Evolutionary conservation across 2,888 invertebrate species (phyloP), one percentile per base, ranked within the genome.

Genomic region (Troides helena): DNA sequence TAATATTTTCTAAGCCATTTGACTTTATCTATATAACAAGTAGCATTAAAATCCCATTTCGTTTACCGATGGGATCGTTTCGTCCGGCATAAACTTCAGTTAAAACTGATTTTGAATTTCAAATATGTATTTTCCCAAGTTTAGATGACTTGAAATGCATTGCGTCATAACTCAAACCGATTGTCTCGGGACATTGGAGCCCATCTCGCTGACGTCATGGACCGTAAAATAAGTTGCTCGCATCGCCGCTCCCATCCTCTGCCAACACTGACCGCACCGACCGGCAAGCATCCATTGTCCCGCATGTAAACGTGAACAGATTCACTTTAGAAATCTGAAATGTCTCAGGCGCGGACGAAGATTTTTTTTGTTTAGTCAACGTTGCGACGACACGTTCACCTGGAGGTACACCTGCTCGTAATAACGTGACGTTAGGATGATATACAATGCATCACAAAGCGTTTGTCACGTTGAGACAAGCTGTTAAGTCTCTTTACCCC

Each of bases 181-280:
- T 67, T 70, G 53, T 67, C 59, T 30, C 70, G 66, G 66, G 63
- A 63, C 58, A 69, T 70, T 66, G 72, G 72, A 71, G 71, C 70
- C 73, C 82, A 86, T 87, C 85, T 86, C 80, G 80, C 81, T 84
- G 83, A 81, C 79, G 85, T 84, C 78, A 76, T 84, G 85, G 77
- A 88, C 85, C 90, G 90, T 88, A 90, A 90, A 91, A 90, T 89
- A 87, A 90, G 88, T 85, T 87, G 85, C 87, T 78, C 89, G 87
- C 89, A 84, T 87, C 88, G 82, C 80, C 85, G 87, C 85, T 77
- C 80, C 85, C 84, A 85, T 84, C 83, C 81, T 81, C 85, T 87
- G 88, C 86, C 89, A 86, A 78, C 77, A 74, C 82, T 78, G 81
- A 79, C 81, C 81, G 83, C 46, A 14, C 81, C 83, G 78, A 46